A percentile compares a stretch with the other conserved stretches of the same genome.
Conservation (phyloP, 2,113 vertebrate genomes). For the Nansenia antarctica region DNA sequence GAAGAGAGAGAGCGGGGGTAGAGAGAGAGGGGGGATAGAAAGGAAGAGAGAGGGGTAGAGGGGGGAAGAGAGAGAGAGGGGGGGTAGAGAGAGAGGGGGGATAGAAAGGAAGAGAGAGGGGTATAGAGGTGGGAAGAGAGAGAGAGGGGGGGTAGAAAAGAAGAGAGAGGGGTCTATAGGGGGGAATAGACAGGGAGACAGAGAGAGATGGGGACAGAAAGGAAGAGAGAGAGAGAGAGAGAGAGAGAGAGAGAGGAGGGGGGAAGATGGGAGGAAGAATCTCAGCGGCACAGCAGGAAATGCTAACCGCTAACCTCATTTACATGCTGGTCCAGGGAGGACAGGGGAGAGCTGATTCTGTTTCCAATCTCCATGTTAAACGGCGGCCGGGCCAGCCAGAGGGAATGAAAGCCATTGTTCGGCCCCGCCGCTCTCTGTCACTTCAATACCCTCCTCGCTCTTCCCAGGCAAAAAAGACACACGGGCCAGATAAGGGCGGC, state of each 20-base stretch:
- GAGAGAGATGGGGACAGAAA: no score
- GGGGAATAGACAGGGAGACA: no score
- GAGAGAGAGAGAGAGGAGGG: constrained; percentile 14
- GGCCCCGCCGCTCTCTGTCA: constrained; percentile 54
- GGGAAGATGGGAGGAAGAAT: constrained; percentile 56
- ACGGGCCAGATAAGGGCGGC: constrained; percentile 25
- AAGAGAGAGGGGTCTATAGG: no score
- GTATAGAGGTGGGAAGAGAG: constrained; percentile 13
- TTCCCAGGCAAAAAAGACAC: constrained; percentile 42
- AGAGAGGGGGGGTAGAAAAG: background rate
- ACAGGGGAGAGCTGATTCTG: constrained; percentile 63
- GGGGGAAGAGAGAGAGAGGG: background rate
- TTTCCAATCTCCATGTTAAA: constrained; percentile 82
- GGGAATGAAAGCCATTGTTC: constrained; percentile 73
- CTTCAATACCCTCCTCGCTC: constrained; percentile 63
- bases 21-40: no score
- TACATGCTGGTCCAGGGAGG: constrained; percentile 77
- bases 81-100: no score
- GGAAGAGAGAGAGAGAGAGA: constrained; percentile 31
- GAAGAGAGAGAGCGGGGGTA: background rate
- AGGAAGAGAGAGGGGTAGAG: constrained; percentile 27
- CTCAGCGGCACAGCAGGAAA: constrained; percentile 72
- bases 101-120: no score
- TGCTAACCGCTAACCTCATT: constrained; percentile 80
- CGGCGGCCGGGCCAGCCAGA: constrained; percentile 73